Percentiles rank a stretch among this genome's conserved stretches.
Evolutionary conservation across 2,113 vertebrate species (phyloP).

Genomic region (Microtus montanus): DNA sequence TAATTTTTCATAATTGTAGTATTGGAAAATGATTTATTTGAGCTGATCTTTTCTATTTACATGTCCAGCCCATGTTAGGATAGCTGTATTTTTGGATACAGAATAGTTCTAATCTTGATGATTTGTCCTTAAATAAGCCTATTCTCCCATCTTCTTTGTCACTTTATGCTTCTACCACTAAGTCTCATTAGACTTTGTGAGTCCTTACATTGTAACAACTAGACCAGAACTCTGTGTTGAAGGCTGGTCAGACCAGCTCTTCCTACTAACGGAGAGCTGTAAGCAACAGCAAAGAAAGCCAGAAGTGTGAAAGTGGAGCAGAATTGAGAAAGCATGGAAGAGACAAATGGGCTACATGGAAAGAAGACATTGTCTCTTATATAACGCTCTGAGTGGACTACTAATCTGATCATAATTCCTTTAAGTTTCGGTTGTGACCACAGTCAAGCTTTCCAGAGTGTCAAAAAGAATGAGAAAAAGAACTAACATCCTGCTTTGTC

Average conservation of each 20-base stretch:
- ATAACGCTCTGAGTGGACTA: neutral
- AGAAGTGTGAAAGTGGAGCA: neutral
- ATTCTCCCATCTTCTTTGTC: neutral
- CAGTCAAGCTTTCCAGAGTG: neutral
- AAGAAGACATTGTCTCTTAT: conserved; percentile 15
- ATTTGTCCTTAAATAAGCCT: conserved; percentile 2
- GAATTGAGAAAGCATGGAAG: conserved; percentile 21
- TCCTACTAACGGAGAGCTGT: neutral
- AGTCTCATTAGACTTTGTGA: neutral
- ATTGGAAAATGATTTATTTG: neutral
- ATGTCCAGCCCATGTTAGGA: neutral
- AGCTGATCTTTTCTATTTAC: neutral
- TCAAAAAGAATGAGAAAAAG: conserved; percentile 11
- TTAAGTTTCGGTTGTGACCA: neutral
- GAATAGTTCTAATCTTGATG: neutral
- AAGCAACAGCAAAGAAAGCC: conserved; percentile 6
- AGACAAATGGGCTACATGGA: neutral
- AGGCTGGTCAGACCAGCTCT: neutral
- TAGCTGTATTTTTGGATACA: neutral
- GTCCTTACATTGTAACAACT: neutral
- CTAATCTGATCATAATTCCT: neutral
- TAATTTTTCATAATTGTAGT: neutral
- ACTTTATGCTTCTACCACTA: neutral
- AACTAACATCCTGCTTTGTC: conserved; percentile 4
- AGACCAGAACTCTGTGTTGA: neutral